Percentiles rank a stretch among this genome's conserved stretches.
Evolutionary conservation across 1,140 invertebrate genomes (phyloP).

Genomic region (Pollicipes pollicipes): DNA sequence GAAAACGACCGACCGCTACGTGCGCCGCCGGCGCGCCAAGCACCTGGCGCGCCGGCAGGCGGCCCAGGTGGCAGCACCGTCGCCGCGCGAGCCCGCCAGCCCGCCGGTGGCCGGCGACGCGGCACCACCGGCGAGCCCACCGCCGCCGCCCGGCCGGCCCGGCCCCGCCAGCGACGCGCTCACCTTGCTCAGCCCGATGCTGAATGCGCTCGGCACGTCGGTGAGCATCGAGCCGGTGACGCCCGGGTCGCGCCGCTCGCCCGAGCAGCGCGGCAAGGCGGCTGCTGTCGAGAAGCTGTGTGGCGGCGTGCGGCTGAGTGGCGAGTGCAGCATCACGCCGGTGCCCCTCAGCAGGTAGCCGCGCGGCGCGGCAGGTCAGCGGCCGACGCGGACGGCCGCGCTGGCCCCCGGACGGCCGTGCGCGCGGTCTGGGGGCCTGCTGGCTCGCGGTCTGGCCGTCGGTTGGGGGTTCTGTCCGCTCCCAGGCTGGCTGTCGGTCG

Average conservation of each 20-base stretch:
- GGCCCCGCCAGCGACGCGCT: neutral
- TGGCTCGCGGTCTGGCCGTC: no score
- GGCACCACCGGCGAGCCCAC: neutral
- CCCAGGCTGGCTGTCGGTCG: no score
- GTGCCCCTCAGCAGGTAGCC: slow-evolving; percentile 73
- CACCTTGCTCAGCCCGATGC: slow-evolving; percentile 9
- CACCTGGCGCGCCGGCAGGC: neutral
- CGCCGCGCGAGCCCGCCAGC: neutral
- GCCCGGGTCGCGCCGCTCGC: neutral
- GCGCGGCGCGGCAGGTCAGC: no score
- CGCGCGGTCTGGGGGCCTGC: no score
- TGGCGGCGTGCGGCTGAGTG: slow-evolving; percentile 42
- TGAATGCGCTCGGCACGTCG: neutral
- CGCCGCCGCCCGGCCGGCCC: slow-evolving; percentile 30
- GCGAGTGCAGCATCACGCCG: slow-evolving; percentile 55
- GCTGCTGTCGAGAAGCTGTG: slow-evolving; percentile 40
- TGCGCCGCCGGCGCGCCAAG: slow-evolving; percentile 94
- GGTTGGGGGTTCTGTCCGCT: no score
- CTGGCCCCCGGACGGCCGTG: no score
- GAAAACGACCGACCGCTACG: slow-evolving; percentile 99
- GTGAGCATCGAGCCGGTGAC: neutral
- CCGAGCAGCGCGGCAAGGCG: slow-evolving; percentile 11
- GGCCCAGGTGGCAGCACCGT: neutral
- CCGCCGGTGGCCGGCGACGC: no score
- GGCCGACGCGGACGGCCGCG: slow-evolving; percentile 75